These are phyloP conservation scores for Nestor notabilis DNA, from an alignment of 2,113 vertebrate genomes.

Conservation along the genomic window DNA sequence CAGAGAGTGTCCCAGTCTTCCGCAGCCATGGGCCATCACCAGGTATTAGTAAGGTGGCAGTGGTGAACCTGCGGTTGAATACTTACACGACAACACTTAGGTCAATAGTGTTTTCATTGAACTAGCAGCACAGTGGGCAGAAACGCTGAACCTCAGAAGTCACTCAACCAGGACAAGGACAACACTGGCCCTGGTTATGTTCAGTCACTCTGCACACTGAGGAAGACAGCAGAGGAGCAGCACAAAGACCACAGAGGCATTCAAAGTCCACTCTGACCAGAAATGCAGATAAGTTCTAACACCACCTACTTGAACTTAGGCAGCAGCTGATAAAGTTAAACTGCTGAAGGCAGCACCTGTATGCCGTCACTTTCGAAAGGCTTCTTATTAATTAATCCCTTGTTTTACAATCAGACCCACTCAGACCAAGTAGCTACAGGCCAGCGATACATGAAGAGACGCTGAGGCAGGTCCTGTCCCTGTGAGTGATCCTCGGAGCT, in stretches of 20 bases:
- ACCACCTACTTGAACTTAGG: background rate
- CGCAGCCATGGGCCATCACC: rapidly evolving
- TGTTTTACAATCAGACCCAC: rapidly evolving
- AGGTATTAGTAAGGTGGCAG: background rate
- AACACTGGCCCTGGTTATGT: rapidly evolving
- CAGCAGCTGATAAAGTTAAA: background rate
- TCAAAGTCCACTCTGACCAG: background rate
- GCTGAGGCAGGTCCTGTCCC: background rate
- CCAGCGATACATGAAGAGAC: rapidly evolving
- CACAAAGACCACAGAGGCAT: background rate
- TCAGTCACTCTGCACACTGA: background rate
- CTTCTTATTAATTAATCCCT: rapidly evolving
- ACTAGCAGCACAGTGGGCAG: background rate
- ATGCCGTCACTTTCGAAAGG: rapidly evolving
- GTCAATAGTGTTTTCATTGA: background rate
- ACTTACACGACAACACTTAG: background rate
- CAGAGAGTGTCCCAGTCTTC: rapidly evolving
- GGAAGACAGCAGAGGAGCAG: background rate
- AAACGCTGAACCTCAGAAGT: background rate
- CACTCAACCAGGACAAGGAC: background rate
- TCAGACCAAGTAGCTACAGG: background rate
- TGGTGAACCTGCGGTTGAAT: rapidly evolving
- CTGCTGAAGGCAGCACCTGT: background rate
- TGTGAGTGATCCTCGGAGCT: background rate
- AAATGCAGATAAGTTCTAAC: background rate